Conservation (phyloP, 2,113 vertebrate species). For the Glaucomys volans region DNA sequence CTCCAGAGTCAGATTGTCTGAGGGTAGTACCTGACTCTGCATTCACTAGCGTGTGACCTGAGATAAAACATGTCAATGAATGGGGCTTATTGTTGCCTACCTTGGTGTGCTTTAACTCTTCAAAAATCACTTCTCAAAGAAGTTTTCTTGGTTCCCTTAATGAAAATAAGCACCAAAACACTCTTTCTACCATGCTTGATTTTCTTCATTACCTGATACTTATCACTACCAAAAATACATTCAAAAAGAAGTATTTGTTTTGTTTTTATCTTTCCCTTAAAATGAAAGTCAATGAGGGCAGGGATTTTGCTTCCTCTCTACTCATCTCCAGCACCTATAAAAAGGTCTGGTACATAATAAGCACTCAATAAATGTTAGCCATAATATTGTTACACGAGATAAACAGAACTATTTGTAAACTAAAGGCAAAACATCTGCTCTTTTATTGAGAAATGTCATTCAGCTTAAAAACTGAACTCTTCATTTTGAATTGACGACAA, state of each 20-base stretch:
- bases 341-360: not conserved
- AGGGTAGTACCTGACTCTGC: not conserved
- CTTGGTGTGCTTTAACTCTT: not conserved
- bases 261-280: not conserved
- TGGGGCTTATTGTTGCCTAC: not conserved
- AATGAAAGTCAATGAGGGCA: not conserved
- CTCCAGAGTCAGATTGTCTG: not conserved
- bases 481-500: constrained; percentile 1
- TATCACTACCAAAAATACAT: not conserved
- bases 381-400: not conserved
- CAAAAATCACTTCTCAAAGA: not conserved
- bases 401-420: not conserved
- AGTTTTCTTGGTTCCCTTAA: not conserved
- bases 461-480: not conserved
- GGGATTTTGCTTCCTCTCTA: not conserved
- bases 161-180: not conserved
- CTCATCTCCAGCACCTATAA: not conserved
- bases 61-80: not conserved
- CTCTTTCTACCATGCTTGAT: not conserved
- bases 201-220: not conserved
- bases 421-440: not conserved
- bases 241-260: not conserved
- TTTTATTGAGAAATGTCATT: not conserved
- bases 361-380: not conserved
- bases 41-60: not conserved